phyloP scores from a whole-genome alignment of 2,888 invertebrate species.

The Agrotis ipsilon region DNA sequence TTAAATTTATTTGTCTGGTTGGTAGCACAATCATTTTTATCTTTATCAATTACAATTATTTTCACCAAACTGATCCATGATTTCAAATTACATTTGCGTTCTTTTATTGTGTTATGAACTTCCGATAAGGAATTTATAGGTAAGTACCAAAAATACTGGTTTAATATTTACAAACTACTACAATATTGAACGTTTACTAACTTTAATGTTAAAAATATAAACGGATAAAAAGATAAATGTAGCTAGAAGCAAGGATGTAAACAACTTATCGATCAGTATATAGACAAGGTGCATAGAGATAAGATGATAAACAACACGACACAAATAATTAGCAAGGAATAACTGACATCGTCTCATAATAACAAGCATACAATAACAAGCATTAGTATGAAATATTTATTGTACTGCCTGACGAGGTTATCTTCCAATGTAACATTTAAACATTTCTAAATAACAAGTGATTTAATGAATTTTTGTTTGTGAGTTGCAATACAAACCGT shows the following conservation, averaged over 20 bases:
- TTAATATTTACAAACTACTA: background rate
- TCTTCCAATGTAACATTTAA: constrained; percentile 44
- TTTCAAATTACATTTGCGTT: background rate
- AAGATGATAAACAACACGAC: constrained; percentile 35
- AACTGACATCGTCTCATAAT: constrained; percentile 56
- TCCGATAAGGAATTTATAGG: background rate
- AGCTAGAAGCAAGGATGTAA: background rate
- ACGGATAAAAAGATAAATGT: background rate
- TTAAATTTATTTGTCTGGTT: constrained; percentile 1
- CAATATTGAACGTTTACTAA: background rate
- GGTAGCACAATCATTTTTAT: background rate
- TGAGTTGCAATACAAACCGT: background rate
- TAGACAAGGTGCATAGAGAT: constrained; percentile 10
- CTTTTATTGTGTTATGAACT: background rate
- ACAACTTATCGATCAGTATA: constrained; percentile 10
- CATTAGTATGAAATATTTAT: constrained; percentile 35
- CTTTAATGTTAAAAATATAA: background rate
- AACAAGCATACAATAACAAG: constrained; percentile 52
- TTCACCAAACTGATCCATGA: background rate
- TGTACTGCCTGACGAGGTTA: constrained; percentile 52
- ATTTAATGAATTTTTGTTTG: constrained; percentile 21
- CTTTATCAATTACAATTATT: background rate
- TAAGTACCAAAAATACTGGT: background rate
- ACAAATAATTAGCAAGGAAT: constrained; percentile 36
- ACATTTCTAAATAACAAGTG: constrained; percentile 39